Conservation (phyloP, 2,888 invertebrate genomes). For the Mesodorylaimus sp. region DNA sequence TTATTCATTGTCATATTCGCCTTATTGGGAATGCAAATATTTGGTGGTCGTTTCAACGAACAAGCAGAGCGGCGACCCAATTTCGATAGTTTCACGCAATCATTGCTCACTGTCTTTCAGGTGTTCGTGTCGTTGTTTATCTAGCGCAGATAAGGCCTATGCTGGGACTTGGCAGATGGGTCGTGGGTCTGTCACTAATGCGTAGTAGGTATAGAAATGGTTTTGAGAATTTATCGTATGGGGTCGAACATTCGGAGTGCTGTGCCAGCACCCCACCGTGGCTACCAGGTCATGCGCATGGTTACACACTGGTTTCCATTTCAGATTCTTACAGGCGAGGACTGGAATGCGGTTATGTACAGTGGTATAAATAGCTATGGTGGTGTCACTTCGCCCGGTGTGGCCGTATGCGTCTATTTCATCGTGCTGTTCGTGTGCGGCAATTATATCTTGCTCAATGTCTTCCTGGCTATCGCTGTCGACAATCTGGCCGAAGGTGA, state of each 20-base stretch:
- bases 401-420: conserved; percentile 82
- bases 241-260: too few relatives aligned
- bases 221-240: too few relatives aligned
- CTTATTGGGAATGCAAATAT: conserved; percentile 95
- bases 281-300: too few relatives aligned
- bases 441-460: conserved; percentile 91
- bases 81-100: conserved; percentile 95
- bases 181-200: too few relatives aligned
- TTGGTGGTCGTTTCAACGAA: conserved; percentile 91
- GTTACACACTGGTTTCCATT: too few relatives aligned
- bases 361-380: conserved; percentile 84
- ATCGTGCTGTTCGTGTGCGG: conserved; percentile 95
- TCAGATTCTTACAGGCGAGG: conserved; percentile 92
- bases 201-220: too few relatives aligned
- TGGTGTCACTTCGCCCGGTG: conserved; percentile 67
- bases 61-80: conserved; percentile 64
- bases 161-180: too few relatives aligned
- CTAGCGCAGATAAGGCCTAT: too few relatives aligned
- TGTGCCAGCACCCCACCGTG: too few relatives aligned
- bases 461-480: conserved; percentile 99
- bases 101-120: conserved; percentile 89
- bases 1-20: conserved; percentile 99
- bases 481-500: conserved; percentile 60
- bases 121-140: too few relatives aligned
- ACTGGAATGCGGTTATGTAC: conserved; percentile 98